Conservation (phyloP, 2,888 invertebrate genomes). For the Brachylomia viminalis region DNA sequence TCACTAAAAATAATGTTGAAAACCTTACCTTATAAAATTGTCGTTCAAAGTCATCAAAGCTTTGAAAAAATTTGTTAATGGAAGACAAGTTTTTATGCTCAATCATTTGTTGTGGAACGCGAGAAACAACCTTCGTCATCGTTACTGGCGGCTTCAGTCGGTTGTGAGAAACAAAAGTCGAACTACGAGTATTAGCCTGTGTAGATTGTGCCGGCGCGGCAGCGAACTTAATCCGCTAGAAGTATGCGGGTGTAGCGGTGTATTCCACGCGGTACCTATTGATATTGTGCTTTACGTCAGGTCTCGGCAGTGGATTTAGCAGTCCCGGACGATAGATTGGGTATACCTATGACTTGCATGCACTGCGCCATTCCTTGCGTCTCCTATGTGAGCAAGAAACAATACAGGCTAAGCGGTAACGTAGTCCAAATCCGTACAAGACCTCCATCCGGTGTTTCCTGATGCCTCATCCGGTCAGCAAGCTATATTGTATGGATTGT, state of each 20-base stretch:
- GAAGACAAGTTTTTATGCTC: conserved; percentile 33
- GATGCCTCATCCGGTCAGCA: neutral
- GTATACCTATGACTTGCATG: conserved; percentile 30
- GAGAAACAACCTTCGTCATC: conserved; percentile 26
- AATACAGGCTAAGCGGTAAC: too few species aligned
- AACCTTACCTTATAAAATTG: conserved; percentile 69
- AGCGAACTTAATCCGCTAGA: conserved; percentile 23
- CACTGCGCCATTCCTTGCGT: too few species aligned
- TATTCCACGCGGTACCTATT: conserved; percentile 9
- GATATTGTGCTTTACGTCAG: conserved; percentile 26
- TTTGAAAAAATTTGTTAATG: conserved; percentile 55
- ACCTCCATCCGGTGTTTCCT: neutral
- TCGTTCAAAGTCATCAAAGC: conserved; percentile 65
- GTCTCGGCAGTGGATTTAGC: conserved; percentile 15
- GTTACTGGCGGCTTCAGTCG: conserved; percentile 35
- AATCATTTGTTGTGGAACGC: conserved; percentile 22
- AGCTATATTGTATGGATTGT: neutral
- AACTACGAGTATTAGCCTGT: conserved; percentile 43
- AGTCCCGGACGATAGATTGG: conserved; percentile 6
- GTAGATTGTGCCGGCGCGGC: conserved; percentile 25
- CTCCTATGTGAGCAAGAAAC: too few species aligned
- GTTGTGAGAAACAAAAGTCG: conserved; percentile 34
- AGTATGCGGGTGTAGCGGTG: conserved; percentile 31
- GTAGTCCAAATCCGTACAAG: too few species aligned
- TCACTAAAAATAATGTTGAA: neutral